These are phyloP conservation scores for Meta bourneti DNA, from an alignment of 2,888 invertebrate species.

Conservation along the genomic window DNA sequence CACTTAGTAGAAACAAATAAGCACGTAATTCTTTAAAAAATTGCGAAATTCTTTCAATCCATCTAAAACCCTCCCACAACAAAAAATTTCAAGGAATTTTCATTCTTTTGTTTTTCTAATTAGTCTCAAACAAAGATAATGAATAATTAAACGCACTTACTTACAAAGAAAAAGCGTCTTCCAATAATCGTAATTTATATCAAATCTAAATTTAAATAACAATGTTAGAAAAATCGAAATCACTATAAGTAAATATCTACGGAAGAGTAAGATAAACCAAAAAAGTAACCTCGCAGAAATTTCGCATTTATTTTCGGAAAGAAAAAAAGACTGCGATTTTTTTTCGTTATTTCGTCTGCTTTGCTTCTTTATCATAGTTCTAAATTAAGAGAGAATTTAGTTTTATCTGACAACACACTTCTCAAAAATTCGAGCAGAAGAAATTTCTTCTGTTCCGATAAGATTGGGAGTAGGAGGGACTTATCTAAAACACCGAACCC, in stretches of 20 bases:
- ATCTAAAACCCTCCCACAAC: background rate
- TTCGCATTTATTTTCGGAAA: conserved; percentile 24
- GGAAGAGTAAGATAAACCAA: conserved; percentile 15
- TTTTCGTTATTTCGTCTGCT: conserved; percentile 30
- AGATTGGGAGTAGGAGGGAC: conserved; percentile 42
- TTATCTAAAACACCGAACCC: conserved; percentile 63
- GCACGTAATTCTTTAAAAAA: background rate
- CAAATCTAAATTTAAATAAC: conserved; percentile 41
- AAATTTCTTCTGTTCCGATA: conserved; percentile 66
- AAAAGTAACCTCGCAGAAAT: conserved; percentile 10
- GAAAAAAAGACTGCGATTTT: conserved; percentile 20
- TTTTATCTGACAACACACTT: conserved; percentile 67
- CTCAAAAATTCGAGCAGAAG: conserved; percentile 49
- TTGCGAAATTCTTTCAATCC: background rate
- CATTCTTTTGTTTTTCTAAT: background rate
- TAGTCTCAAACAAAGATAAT: background rate
- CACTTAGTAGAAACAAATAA: too few relatives aligned
- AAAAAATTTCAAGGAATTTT: background rate
- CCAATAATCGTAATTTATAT: conserved; percentile 45
- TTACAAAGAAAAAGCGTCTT: conserved; percentile 3
- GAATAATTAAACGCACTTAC: background rate
- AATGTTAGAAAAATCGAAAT: background rate
- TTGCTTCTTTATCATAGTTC: conserved; percentile 57
- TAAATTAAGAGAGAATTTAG: conserved; percentile 72
- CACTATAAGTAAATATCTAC: background rate